A percentile compares a stretch with the other conserved stretches of the same genome.
Evolutionary conservation across 2,888 invertebrate species (phyloP).

Genomic region (Empis stercorea): DNA sequence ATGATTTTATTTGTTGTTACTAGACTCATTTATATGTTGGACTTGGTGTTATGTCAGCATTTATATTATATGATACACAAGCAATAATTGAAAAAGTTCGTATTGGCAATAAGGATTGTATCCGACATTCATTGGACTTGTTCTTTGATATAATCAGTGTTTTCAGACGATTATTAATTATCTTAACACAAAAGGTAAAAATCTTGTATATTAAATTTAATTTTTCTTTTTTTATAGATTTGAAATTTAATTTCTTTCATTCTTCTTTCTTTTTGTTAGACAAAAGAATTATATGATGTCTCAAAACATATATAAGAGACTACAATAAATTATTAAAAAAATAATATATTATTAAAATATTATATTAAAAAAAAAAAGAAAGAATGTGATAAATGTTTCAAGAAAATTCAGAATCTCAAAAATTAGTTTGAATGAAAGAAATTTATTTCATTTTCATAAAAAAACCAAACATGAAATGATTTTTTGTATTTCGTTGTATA

Average conservation of each 20-base stretch:
- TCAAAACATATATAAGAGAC: no score
- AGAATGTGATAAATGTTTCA: no score
- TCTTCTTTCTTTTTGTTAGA: no score
- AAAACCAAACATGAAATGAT: no score
- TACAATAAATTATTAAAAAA: no score
- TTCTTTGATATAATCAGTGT: slow-evolving; percentile 92
- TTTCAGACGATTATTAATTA: slow-evolving; percentile 82
- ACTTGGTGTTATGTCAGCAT: slow-evolving; percentile 82
- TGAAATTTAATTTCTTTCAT: no score
- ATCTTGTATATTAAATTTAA: background rate
- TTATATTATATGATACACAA: slow-evolving; percentile 96
- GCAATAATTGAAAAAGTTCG: slow-evolving; percentile 86
- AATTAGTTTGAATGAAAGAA: no score
- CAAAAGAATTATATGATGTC: no score
- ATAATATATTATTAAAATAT: no score
- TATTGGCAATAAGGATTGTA: slow-evolving; percentile 83
- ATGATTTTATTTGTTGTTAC: slow-evolving; percentile 22
- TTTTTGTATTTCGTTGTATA: background rate
- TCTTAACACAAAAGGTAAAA: slow-evolving; percentile 75
- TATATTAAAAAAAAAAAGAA: no score
- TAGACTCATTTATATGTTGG: slow-evolving; percentile 80
- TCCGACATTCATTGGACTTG: slow-evolving; percentile 81
- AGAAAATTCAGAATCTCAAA: no score
- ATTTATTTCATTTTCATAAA: no score
- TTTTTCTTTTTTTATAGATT: background rate